Percentiles rank a stretch among this genome's conserved stretches.
Conservation (phyloP, 2,113 vertebrate genomes). For the Ciconia stormi region DNA sequence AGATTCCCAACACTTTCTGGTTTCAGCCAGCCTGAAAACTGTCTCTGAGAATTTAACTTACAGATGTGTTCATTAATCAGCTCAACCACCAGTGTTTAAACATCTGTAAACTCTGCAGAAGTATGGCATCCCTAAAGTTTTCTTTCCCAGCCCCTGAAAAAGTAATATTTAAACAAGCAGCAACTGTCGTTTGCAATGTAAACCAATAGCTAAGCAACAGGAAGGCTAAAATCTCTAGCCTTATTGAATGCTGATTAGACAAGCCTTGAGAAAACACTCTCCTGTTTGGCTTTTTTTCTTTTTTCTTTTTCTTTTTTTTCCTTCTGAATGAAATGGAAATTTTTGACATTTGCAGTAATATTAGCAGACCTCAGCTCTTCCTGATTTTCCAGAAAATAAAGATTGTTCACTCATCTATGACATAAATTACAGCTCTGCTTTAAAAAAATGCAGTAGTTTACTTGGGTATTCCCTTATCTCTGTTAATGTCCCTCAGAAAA, state of each 20-base stretch:
- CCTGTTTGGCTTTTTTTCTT: background rate
- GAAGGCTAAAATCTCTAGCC: background rate
- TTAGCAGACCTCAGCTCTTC: background rate
- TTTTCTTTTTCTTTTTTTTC: accelerated
- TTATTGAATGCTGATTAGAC: background rate
- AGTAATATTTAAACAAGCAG: background rate
- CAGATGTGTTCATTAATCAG: background rate
- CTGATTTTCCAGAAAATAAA: background rate
- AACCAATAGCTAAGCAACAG: background rate
- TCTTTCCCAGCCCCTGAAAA: background rate
- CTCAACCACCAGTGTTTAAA: background rate
- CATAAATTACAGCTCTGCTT: background rate
- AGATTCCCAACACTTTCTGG: background rate
- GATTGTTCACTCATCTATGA: background rate
- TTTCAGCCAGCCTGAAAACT: background rate
- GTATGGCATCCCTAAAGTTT: background rate
- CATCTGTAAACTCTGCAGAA: background rate
- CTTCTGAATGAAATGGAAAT: background rate
- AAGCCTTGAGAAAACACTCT: background rate
- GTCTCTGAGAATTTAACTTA: background rate
- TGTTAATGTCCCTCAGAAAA: background rate
- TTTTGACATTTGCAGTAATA: background rate
- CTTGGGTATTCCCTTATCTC: background rate
- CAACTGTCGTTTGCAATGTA: background rate
- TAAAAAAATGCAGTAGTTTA: background rate